Percentiles rank a stretch among this genome's conserved stretches.
These are phyloP conservation scores for Cyanocitta stelleri DNA, from an alignment of 2,113 vertebrate genomes.

Conservation along the genomic window DNA sequence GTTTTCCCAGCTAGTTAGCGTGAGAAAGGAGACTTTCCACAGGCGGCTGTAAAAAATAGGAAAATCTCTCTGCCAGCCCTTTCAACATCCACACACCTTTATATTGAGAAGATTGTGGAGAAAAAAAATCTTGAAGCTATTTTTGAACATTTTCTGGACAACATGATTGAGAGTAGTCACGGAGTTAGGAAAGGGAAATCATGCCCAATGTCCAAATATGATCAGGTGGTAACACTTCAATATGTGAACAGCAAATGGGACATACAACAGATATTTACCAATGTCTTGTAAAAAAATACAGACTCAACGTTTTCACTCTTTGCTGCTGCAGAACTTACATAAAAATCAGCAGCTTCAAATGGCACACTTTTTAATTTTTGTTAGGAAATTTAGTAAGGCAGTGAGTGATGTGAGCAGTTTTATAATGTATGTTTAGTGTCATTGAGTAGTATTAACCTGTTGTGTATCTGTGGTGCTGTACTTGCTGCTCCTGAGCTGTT, in stretches of 20 bases:
- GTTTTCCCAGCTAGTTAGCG: too few relatives aligned
- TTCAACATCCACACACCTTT: not conserved
- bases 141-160: not conserved
- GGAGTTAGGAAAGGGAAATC: not conserved
- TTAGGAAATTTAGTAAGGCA: not conserved
- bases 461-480: not conserved
- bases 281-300: not conserved
- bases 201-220: not conserved
- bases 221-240: not conserved
- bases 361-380: not conserved
- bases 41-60: too few relatives aligned
- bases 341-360: not conserved
- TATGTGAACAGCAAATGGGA: not conserved
- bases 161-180: not conserved
- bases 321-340: not conserved
- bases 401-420: not conserved
- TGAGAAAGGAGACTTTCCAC: too few relatives aligned
- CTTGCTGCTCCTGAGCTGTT: not conserved
- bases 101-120: not conserved
- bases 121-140: not conserved
- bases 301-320: not conserved
- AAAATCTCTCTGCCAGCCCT: too few relatives aligned
- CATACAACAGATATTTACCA: not conserved
- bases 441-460: not conserved
- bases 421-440: not conserved